These are phyloP conservation scores for Tachystola acroxantha DNA, from an alignment of 2,888 invertebrate genomes.

Conservation along the genomic window DNA sequence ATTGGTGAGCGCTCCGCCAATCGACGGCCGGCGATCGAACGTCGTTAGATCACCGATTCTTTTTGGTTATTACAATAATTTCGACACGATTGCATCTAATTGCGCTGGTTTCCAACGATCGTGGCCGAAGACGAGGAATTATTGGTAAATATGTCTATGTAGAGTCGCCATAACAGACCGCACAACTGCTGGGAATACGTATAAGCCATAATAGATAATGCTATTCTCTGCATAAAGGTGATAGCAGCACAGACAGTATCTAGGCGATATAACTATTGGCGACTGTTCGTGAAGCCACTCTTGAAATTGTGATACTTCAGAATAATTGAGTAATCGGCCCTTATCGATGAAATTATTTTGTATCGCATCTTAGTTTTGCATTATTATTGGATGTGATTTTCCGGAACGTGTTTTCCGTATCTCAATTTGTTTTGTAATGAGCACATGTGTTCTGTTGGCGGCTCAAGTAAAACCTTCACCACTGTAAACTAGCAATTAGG, in stretches of 20 bases:
- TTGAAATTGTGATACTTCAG: conserved; percentile 34
- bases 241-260: conserved; percentile 1
- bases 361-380: conserved; percentile 49
- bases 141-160: conserved; percentile 48
- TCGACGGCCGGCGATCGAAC: conserved; percentile 49
- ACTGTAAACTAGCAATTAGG: conserved; percentile 12
- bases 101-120: conserved; percentile 66
- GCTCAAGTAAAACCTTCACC: conserved; percentile 6
- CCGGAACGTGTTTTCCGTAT: conserved; percentile 51
- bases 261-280: conserved; percentile 1
- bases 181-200: background rate
- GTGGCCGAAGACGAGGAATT: conserved; percentile 52
- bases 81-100: conserved; percentile 71
- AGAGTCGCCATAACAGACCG: conserved; percentile 9
- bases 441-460: conserved; percentile 10
- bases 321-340: conserved; percentile 40
- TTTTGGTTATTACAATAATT: conserved; percentile 77
- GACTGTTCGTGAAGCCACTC: conserved; percentile 19
- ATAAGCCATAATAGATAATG: conserved; percentile 9
- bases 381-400: conserved; percentile 51
- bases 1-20: conserved; percentile 68
- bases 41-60: conserved; percentile 68
- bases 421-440: conserved; percentile 19
- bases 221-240: conserved; percentile 4
- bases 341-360: conserved; percentile 50